Evolutionary conservation across 2,113 vertebrate genomes (phyloP).

Genomic region (Oncorhynchus nerka): DNA sequence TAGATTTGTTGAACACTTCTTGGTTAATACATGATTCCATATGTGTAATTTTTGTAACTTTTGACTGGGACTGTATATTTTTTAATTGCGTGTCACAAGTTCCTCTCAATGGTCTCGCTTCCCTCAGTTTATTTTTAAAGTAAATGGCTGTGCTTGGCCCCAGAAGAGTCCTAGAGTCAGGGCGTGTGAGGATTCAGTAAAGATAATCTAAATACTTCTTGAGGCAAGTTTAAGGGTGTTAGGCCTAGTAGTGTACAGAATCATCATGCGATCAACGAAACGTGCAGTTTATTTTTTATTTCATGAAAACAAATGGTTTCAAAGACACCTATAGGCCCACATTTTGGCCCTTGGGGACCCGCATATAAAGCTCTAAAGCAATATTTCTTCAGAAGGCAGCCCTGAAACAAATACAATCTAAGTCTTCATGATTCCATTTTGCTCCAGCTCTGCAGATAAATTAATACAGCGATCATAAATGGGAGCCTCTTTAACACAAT

Average conservation of each 20-base stretch:
- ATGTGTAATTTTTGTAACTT: no score
- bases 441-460: slow-evolving; percentile 70
- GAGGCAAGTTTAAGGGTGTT: slow-evolving; percentile 44
- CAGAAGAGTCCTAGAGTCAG: slow-evolving; percentile 21
- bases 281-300: slow-evolving; percentile 63
- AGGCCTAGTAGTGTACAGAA: slow-evolving; percentile 54
- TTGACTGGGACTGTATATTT: background rate
- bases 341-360: slow-evolving; percentile 56
- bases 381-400: slow-evolving; percentile 67
- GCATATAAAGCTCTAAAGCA: slow-evolving; percentile 70
- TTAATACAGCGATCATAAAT: slow-evolving; percentile 75
- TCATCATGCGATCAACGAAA: slow-evolving; percentile 65
- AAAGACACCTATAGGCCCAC: slow-evolving; percentile 67
- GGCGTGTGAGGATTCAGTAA: slow-evolving; percentile 38
- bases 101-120: slow-evolving; percentile 47
- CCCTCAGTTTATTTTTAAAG: slow-evolving; percentile 51
- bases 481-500: slow-evolving; percentile 72
- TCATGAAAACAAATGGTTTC: slow-evolving; percentile 64
- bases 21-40: no score
- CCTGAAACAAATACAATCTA: slow-evolving; percentile 73
- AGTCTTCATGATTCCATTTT: slow-evolving; percentile 72
- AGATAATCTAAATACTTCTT: slow-evolving; percentile 12
- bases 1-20: no score
- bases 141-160: slow-evolving; percentile 38
- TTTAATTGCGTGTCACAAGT: background rate